Percentiles rank a stretch among this genome's conserved stretches.
Evolutionary conservation across 2,797 vertebrate species (phyloP).

Genomic region (Pantherophis alleghaniensis): DNA sequence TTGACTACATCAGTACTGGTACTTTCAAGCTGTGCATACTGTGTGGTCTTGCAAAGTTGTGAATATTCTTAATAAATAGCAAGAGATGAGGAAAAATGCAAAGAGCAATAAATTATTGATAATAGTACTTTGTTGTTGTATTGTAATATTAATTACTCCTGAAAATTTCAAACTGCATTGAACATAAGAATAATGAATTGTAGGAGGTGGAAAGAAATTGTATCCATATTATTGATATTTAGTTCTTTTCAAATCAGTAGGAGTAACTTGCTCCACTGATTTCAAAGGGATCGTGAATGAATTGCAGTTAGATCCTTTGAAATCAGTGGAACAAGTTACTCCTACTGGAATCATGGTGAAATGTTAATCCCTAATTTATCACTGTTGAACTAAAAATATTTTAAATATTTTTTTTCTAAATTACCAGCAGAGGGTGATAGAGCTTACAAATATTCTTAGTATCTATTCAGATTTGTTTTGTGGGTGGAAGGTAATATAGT

Average conservation of each 20-base stretch:
- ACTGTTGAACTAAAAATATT: background rate
- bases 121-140: background rate
- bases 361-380: background rate
- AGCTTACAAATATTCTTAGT: too few species aligned
- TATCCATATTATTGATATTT: background rate
- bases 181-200: background rate
- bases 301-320: background rate
- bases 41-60: background rate
- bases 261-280: background rate
- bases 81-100: background rate
- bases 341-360: background rate
- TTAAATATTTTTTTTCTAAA: too few species aligned
- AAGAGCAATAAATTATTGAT: background rate
- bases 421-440: too few species aligned
- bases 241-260: background rate
- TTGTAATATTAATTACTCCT: background rate
- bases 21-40: background rate
- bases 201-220: background rate
- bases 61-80: background rate
- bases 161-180: background rate
- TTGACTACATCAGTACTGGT: background rate
- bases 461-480: too few species aligned
- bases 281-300: background rate
- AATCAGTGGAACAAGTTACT: too few species aligned
- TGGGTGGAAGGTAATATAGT: too few species aligned